Evolutionary conservation across 2,797 vertebrate species (phyloP), one percentile per base, ranked within the genome.

Genomic region (Hippocampus kuda): DNA sequence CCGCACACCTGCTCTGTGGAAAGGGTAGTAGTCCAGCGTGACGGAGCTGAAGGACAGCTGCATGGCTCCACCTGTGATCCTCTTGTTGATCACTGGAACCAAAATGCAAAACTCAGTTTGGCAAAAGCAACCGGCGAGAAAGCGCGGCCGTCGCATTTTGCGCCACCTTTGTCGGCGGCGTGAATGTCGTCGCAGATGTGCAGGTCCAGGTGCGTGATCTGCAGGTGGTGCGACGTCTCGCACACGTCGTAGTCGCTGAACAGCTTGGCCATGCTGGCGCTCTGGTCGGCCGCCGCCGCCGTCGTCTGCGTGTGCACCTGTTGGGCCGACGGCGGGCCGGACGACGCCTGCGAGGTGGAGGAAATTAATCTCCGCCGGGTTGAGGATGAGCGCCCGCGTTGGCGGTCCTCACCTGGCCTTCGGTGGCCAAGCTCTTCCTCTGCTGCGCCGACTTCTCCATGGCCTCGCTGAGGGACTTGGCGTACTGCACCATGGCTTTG

Each of bases 401-500:
- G 59, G 9, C 48, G 11, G 15, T 27, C 0, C 6, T 60, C 49
- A 89, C 86, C 86, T 89, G 87, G 38, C 88, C 90, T 78, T 98
- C 95, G 10, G 94, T 89, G 83, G 95, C 94, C 91, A 94, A 91
- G 83, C 94, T 99, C 87, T 99, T 98, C 82, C 96, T 94, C 83
- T 99, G 97, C 77, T 97, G 94, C 5, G 95, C 92, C 13, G 96
- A 98, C 81, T 93, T 98, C 85, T 99, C 97, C 93, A 99, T 99
- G 76, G 93, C 94, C 90, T 99, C 97, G 67, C 96, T 97, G 63
- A 99, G 94, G 75, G 97, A 99, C 87, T 99, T 99, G 76, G 97
- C 96, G 72, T 99, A 99, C 66, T 99, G 97, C 70, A 98, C 94
- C 96, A 98, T 98, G 75, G 97, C 97, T 88, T 99, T 99, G 78